phyloP scores from a whole-genome alignment of 2,888 invertebrate species.

The Andrena chrysosceles region DNA sequence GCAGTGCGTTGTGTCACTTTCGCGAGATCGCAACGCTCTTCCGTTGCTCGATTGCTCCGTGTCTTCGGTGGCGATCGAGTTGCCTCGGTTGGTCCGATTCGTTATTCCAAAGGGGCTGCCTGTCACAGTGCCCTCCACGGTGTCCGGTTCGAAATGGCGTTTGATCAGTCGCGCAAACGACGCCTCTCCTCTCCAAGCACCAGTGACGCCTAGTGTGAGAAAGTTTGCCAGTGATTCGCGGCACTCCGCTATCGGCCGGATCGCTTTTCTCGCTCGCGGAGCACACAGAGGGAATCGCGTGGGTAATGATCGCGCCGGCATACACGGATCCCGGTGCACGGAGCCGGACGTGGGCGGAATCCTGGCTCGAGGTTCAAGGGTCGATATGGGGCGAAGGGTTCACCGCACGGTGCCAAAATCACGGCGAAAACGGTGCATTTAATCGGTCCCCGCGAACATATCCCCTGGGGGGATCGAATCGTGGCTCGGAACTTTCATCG shows the following conservation, averaged over 20 bases:
- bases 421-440: constrained; percentile 48
- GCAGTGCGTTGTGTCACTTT: constrained; percentile 48
- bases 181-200: constrained; percentile 36
- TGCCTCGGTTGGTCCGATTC: neutral
- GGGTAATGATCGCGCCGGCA: constrained; percentile 39
- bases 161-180: constrained; percentile 50
- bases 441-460: constrained; percentile 7
- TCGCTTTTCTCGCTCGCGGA: neutral
- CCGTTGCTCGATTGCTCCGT: neutral
- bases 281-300: neutral
- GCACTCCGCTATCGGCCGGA: neutral
- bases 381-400: constrained; percentile 66
- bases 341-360: constrained; percentile 57
- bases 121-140: neutral
- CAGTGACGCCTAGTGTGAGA: constrained; percentile 59
- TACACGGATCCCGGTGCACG: constrained; percentile 25
- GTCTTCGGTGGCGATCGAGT: neutral
- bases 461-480: neutral
- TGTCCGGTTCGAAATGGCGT: constrained; percentile 53
- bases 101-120: neutral
- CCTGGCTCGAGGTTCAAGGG: constrained; percentile 62
- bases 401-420: constrained; percentile 56
- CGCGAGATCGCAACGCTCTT: constrained; percentile 53
- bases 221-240: constrained; percentile 49
- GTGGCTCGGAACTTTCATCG: neutral